phyloP scores from a whole-genome alignment of 2,113 vertebrate species.

The Atlantisia rogersi region DNA sequence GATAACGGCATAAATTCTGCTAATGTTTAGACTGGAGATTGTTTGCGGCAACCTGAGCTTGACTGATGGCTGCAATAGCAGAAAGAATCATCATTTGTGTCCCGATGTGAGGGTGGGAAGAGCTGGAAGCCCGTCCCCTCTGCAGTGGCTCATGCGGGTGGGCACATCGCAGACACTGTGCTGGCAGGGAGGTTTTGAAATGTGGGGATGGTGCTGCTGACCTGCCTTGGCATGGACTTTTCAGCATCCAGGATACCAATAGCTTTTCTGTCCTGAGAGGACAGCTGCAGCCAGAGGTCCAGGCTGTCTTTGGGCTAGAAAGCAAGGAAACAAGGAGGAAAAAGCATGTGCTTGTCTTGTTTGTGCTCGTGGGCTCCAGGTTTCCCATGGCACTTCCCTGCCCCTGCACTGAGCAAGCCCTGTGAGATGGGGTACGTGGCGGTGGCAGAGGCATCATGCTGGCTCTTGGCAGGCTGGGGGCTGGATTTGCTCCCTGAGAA shows the following conservation, averaged over 20 bases:
- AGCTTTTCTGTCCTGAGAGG: not conserved
- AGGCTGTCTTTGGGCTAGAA: not conserved
- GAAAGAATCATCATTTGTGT: not conserved
- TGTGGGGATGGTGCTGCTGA: rapidly evolving
- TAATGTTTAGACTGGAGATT: conserved; percentile 60
- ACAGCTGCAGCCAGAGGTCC: not conserved
- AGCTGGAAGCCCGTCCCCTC: not conserved
- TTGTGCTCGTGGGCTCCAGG: not conserved
- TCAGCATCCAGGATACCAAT: not conserved
- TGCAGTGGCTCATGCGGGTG: not conserved
- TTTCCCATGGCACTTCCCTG: not conserved
- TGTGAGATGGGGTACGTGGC: not conserved
- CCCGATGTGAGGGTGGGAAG: not conserved
- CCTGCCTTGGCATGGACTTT: not conserved
- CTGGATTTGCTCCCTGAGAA: not conserved
- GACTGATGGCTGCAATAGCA: conserved; percentile 19
- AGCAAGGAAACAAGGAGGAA: not conserved
- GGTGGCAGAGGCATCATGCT: not conserved
- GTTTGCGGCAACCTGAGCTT: conserved; percentile 55
- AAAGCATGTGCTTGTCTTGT: not conserved
- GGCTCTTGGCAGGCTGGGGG: not conserved
- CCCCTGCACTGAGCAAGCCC: not conserved
- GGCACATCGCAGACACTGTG: not conserved
- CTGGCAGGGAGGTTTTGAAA: not conserved
- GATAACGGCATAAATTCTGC: conserved; percentile 65